A percentile compares a stretch with the other conserved stretches of the same genome.
Evolutionary conservation across 1,140 invertebrate species (phyloP).

Genomic region (Pseudomyrmex sp.): DNA sequence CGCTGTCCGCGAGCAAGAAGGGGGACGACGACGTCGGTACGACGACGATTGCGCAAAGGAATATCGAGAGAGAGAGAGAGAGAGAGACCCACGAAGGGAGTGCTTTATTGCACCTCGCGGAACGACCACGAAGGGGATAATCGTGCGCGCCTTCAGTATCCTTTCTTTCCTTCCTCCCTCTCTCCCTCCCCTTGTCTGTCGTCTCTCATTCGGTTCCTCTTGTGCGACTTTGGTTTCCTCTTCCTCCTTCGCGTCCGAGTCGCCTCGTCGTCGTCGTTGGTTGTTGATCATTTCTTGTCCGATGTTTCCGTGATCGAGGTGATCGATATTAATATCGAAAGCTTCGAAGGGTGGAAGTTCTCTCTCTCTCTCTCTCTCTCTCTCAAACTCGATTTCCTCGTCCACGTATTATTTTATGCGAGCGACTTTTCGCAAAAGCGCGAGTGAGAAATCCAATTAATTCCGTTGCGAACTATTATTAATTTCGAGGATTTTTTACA

Average conservation of each 20-base stretch:
- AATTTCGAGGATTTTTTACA: constrained; percentile 32
- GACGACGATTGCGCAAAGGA: constrained; percentile 56
- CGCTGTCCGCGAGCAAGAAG: constrained; percentile 66
- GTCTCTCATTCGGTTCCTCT: constrained; percentile 10
- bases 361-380: too few species aligned
- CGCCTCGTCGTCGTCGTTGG: constrained; percentile 25
- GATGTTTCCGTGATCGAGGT: background rate
- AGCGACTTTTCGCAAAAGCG: background rate
- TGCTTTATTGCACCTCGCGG: constrained; percentile 65
- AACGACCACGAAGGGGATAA: constrained; percentile 51
- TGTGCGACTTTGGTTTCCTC: background rate
- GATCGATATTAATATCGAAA: constrained; percentile 40
- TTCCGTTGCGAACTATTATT: constrained; percentile 8
- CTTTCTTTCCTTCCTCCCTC: background rate
- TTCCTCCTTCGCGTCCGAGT: constrained; percentile 44
- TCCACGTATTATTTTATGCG: too few species aligned
- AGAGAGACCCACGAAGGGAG: constrained; percentile 46
- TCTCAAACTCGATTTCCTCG: too few species aligned
- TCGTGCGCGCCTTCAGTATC: constrained; percentile 58
- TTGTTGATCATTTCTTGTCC: constrained; percentile 4
- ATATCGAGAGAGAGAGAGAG: constrained; percentile 32
- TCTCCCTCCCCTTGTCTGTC: background rate
- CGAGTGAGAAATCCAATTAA: background rate
- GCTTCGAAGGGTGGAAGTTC: background rate
- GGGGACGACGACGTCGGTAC: constrained; percentile 36